A percentile compares a stretch with the other conserved stretches of the same genome.
Evolutionary conservation across 92 coral and sea anemone genomes (phyloP).

Genomic region (Palythoa grandis): DNA sequence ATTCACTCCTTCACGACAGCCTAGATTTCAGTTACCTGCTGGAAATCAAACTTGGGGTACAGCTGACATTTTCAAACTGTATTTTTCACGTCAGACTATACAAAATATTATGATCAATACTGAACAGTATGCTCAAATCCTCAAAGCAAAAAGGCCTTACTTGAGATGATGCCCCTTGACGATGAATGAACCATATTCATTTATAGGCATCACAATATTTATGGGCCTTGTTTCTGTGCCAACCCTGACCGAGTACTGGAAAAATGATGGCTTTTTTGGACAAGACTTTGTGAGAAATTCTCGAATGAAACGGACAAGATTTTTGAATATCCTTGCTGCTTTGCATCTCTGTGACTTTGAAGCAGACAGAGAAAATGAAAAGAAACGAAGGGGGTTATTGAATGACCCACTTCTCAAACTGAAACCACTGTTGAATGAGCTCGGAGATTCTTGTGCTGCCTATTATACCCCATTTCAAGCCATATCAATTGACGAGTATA

Average conservation of each 20-base stretch:
- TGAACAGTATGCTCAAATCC: neutral
- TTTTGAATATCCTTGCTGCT: conserved; percentile 14
- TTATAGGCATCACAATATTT: neutral
- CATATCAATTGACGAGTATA: neutral
- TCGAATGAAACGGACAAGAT: conserved; percentile 12
- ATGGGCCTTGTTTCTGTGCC: conserved; percentile 5
- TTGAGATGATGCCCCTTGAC: neutral
- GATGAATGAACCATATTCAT: neutral
- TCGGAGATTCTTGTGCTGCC: conserved; percentile 1
- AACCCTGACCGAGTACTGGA: neutral
- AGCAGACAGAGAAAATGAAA: conserved; percentile 14
- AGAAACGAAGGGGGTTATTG: neutral
- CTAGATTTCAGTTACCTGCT: conserved; percentile 23
- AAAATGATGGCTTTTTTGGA: neutral
- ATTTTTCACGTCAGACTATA: neutral
- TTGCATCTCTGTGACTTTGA: conserved; percentile 14
- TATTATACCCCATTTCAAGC: conserved; percentile 7
- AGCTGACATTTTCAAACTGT: neutral
- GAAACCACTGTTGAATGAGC: conserved; percentile 6
- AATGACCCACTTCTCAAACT: conserved; percentile 25
- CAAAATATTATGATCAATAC: neutral
- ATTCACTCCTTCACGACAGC: conserved; percentile 16
- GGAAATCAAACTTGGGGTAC: neutral
- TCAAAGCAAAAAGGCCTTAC: neutral
- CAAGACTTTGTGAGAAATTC: neutral